Conservation (phyloP, 2,113 vertebrate species). For the Cardinalis cardinalis region DNA sequence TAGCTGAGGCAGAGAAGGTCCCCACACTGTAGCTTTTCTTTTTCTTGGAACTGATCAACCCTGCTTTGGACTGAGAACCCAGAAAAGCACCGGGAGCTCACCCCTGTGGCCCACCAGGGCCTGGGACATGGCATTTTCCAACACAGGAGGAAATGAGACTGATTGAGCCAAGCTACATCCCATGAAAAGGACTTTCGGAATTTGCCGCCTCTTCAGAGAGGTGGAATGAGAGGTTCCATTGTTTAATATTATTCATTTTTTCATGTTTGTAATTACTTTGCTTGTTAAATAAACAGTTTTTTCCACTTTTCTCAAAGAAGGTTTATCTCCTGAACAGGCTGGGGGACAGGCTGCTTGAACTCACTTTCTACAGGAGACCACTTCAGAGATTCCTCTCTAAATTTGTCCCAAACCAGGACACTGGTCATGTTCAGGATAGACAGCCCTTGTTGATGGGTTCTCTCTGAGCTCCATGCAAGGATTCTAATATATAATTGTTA, state of each 20-base stretch:
- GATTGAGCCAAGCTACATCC: fast-evolving
- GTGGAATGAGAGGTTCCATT: not conserved
- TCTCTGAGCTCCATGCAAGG: not conserved
- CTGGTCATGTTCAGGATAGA: not conserved
- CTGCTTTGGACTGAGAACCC: not conserved
- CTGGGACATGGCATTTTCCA: not conserved
- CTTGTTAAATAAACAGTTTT: not conserved
- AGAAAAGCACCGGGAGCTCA: not conserved
- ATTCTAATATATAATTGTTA: not conserved
- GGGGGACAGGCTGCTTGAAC: fast-evolving
- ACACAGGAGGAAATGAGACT: not conserved
- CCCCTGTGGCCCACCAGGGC: not conserved
- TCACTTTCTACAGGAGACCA: not conserved
- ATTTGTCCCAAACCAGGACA: not conserved
- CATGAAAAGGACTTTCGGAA: not conserved
- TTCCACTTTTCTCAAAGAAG: not conserved
- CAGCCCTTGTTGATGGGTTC: not conserved
- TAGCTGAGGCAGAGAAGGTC: too few relatives aligned
- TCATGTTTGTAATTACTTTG: not conserved
- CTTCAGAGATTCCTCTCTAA: not conserved
- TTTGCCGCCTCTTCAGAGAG: not conserved
- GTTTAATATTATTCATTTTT: not conserved
- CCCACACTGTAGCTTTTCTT: too few relatives aligned
- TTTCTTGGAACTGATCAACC: not conserved
- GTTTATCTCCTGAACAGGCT: not conserved